Evolutionary conservation across 2,888 invertebrate species (phyloP).

Genomic region (Drosophila pseudotalamancana): DNA sequence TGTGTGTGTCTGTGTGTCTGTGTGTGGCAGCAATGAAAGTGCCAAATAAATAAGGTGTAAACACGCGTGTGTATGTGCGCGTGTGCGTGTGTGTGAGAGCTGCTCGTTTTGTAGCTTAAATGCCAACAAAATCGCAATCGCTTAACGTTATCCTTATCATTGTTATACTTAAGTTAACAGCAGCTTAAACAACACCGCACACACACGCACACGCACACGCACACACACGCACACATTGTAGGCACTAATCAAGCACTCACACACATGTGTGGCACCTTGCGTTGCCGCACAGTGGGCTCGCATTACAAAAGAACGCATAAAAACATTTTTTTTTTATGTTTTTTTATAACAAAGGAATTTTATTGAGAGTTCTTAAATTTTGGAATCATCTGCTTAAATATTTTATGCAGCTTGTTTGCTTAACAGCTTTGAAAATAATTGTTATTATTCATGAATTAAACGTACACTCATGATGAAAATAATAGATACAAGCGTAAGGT

Average conservation of each 20-base stretch:
- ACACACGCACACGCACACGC: constrained; percentile 14
- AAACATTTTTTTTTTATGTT: no score
- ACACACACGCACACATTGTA: constrained; percentile 26
- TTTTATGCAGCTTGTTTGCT: no score
- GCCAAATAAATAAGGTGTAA: constrained; percentile 67
- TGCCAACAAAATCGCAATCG: constrained; percentile 64
- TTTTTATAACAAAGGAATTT: no score
- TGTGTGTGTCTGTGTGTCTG: background rate
- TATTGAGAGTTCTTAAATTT: no score
- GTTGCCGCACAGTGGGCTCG: constrained; percentile 46
- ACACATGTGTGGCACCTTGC: constrained; percentile 18
- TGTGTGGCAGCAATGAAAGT: constrained; percentile 56
- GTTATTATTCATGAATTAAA: no score
- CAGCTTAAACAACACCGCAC: constrained; percentile 68
- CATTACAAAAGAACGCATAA: no score
- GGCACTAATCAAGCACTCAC: constrained; percentile 62
- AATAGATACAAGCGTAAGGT: no score
- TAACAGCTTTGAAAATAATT: no score
- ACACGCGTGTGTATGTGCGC: constrained; percentile 8
- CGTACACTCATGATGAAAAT: no score
- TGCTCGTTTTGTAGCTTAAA: constrained; percentile 48
- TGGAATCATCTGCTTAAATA: no score
- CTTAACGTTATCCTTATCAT: constrained; percentile 77
- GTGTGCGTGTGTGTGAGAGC: constrained; percentile 12
- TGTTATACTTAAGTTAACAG: constrained; percentile 80